Evolutionary conservation across 2,113 vertebrate genomes (phyloP), one percentile per base, ranked within the genome.

Genomic region (Solea senegalensis): DNA sequence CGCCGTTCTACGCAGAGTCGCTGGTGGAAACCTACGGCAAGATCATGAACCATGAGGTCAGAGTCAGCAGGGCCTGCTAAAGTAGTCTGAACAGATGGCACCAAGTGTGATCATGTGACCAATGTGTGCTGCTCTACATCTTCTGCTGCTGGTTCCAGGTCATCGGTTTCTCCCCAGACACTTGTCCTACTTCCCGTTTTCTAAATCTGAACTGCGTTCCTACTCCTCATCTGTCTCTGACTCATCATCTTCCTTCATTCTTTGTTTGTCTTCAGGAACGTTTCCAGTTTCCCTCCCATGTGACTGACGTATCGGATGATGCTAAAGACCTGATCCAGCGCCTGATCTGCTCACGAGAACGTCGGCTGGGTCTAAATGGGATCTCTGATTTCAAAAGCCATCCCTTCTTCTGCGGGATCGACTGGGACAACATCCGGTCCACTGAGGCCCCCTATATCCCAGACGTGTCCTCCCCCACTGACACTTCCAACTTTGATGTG

Each of bases 401-500:
- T 54, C 88, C 94, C 0, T 99, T 99, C 83, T 99, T 99, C 83
- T 89, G 93, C 15, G 96, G 95, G 16, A 94, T 99, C 1, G 92
- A 96, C 82, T 99, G 98, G 98, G 96, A 98, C 45, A 94, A 97
- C 76, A 98, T 99, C 76, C 92, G 97, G 41, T 94, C 92, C 49
- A 85, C 95, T 1, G 96, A 96, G 78, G 98, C 98, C 0, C 98
- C 98, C 5, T 98, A 99, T 77, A 96, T 99, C 80, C 98, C 98
- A 0, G 98, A 99, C 0, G 98, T 99, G 85, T 99, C 96, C 90
- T 99, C 97, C 16, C 98, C 98, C 53, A 98, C 97, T 0, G 98
- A 99, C 92, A 99, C 98, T 0, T 99, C 97, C 26, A 99, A 99
- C 92, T 99, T 99, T 0, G 97, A 99, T 1, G 97, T 98, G 70